Percentiles rank a stretch among this genome's conserved stretches.
phyloP scores from a whole-genome alignment of 2,888 invertebrate genomes.

The Hypsopygia costalis region DNA sequence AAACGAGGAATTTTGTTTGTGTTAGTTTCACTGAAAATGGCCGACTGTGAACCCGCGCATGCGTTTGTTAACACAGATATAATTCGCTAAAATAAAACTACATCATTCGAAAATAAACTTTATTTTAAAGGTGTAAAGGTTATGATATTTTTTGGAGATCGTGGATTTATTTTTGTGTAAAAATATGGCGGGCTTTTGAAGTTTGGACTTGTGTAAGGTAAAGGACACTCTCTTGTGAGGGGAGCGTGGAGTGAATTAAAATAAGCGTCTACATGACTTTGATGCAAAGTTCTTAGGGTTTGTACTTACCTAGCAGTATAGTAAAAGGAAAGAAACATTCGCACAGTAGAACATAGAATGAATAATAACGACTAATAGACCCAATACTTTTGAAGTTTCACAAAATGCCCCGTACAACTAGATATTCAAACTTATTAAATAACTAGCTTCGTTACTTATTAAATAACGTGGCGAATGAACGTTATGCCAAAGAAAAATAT shows the following conservation, averaged over 20 bases:
- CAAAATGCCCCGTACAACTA: too few relatives aligned
- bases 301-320: too few relatives aligned
- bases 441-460: too few relatives aligned
- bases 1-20: conserved; percentile 26
- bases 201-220: conserved; percentile 68
- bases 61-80: conserved; percentile 31
- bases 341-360: too few relatives aligned
- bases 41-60: conserved; percentile 56
- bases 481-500: too few relatives aligned
- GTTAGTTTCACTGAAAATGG: conserved; percentile 68
- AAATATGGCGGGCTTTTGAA: conserved; percentile 62
- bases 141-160: neutral
- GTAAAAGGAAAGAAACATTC: too few relatives aligned
- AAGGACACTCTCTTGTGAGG: conserved; percentile 50
- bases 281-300: conserved; percentile 10
- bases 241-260: conserved; percentile 34
- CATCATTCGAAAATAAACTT: conserved; percentile 16
- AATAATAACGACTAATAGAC: too few relatives aligned
- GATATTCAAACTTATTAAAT: too few relatives aligned
- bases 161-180: conserved; percentile 21
- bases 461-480: too few relatives aligned
- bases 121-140: conserved; percentile 13
- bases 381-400: too few relatives aligned
- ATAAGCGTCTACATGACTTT: conserved; percentile 23
- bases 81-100: neutral